These are phyloP conservation scores for Aphaenogaster floridana DNA, from an alignment of 1,140 invertebrate species.

Conservation along the genomic window DNA sequence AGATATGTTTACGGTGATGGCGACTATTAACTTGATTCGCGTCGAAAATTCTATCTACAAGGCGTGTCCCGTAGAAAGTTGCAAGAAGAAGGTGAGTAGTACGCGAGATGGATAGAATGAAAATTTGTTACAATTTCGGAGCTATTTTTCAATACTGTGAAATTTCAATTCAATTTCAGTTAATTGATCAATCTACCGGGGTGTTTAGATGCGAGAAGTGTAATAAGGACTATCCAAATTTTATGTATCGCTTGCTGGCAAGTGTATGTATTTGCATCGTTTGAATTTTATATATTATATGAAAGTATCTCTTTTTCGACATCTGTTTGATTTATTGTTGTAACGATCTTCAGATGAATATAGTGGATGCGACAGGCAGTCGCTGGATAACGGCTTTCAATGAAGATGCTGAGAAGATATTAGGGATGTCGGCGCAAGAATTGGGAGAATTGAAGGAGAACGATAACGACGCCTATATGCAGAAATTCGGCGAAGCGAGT, in stretches of 20 bases:
- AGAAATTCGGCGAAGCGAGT: conserved; percentile 91
- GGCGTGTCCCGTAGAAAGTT: conserved; percentile 94
- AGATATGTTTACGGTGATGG: conserved; percentile 93
- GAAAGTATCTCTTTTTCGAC: conserved; percentile 2
- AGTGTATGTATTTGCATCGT: conserved; percentile 88
- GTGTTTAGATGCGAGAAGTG: conserved; percentile 98
- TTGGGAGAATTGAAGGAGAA: conserved; percentile 91
- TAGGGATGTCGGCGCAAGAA: conserved; percentile 93
- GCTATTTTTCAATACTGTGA: background rate
- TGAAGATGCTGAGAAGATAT: conserved; percentile 93
- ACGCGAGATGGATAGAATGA: background rate
- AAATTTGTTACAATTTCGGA: background rate
- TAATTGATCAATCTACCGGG: conserved; percentile 95
- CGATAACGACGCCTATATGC: conserved; percentile 88
- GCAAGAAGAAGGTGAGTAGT: conserved; percentile 94
- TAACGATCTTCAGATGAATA: conserved; percentile 88
- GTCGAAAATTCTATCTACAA: conserved; percentile 95
- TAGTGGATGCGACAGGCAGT: conserved; percentile 93
- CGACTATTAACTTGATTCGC: conserved; percentile 90
- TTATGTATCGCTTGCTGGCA: conserved; percentile 94
- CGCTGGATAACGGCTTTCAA: conserved; percentile 97
- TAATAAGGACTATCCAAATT: conserved; percentile 93
- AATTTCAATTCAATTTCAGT: conserved; percentile 77
- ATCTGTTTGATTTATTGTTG: conserved; percentile 58
- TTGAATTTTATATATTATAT: background rate